Base-by-base conservation (phyloP, 2,797 vertebrate genomes). In the Melopsittacus undulatus region DNA sequence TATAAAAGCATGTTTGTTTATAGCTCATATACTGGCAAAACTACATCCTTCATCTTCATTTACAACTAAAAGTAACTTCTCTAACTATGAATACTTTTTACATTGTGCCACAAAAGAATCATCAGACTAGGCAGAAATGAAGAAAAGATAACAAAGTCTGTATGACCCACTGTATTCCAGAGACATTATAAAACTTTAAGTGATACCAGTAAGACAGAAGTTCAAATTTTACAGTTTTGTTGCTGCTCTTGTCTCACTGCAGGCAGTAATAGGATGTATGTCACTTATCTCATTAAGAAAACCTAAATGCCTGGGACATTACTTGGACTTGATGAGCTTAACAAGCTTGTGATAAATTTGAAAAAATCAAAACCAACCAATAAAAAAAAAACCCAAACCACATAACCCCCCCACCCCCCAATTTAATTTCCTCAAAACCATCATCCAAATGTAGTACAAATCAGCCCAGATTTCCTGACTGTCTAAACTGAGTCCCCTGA, bases 331-430 rank as follows among this genome's bases (percentile, higher is more conserved):
- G 13, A 42, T 34, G 32, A 56, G 24, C 19, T 54, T 75, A 54
- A 90, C 8, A 63, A 85, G 26, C n/a, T 52, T 49, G 7, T 52
- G 48, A 77, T 30, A 81, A 52, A 78, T 64, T 27, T 42, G 21
- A 68, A 45, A 42, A 19, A 68, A 40, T 16, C 42, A n/a, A 24
- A 42, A 52, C 26, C 43, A 66, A 38, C 17, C 2, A 19, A 13
- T 2, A 3, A 68, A 36, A 3, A 68, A 36, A 68, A 22, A 48
- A 52, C 10, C 12, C 30, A 21, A 59, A 34, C 5, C 11, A 46
- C 13, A 26, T 18, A 30, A 30, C 36, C 21, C 2, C 3, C 2
- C 19, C 4, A 36, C 2, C 24, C 4, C 34, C 19, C 5, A 40
- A 62, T 46, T 36, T 38, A 13, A 66, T 24, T 82, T 85, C 57